phyloP scores from a whole-genome alignment of 2,113 vertebrate genomes.

The Rallus limicola region DNA sequence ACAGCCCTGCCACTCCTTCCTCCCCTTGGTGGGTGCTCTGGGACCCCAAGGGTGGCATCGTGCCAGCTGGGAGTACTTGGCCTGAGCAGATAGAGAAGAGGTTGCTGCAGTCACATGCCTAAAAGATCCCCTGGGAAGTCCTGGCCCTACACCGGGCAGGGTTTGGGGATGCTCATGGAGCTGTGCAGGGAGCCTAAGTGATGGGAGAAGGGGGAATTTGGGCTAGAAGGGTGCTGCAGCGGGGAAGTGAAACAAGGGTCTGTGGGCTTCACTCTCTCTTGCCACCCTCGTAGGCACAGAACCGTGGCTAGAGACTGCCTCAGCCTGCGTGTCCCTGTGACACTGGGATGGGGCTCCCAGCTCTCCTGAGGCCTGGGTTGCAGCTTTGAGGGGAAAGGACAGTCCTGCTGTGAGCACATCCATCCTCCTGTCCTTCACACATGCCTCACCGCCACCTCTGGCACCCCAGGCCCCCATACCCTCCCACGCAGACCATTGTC shows the following conservation, averaged over 20 bases:
- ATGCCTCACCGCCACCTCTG: neutral
- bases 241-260: neutral
- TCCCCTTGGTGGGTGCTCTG: neutral
- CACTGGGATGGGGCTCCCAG: neutral
- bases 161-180: neutral
- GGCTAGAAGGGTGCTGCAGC: neutral
- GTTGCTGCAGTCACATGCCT: accelerated
- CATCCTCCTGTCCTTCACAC: neutral
- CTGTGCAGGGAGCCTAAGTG: accelerated
- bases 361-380: neutral
- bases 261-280: neutral
- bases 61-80: neutral
- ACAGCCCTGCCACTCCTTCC: neutral
- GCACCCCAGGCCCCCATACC: accelerated
- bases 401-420: neutral
- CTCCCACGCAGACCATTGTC: neutral
- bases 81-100: neutral
- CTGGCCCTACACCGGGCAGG: neutral
- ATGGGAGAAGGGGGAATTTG: neutral
- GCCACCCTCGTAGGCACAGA: neutral
- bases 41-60: neutral
- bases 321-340: neutral
- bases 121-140: neutral
- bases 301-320: neutral
- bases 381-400: neutral